These are phyloP conservation scores for Drosophila tripunctata DNA, from an alignment of 2,888 invertebrate genomes.

Conservation along the genomic window DNA sequence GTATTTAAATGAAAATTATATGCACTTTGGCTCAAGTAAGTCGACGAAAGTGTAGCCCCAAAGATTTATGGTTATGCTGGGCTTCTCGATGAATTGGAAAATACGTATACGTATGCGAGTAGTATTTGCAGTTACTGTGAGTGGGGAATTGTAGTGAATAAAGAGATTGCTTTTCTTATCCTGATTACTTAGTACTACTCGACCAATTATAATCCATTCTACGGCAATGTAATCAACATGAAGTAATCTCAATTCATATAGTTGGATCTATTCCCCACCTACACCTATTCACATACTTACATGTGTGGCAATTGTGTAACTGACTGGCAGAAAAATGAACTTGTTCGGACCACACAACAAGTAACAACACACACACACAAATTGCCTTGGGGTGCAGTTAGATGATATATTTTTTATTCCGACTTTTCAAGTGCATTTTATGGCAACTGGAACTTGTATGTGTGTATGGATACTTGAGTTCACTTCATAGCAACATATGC, in stretches of 20 bases:
- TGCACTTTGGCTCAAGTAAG: slow-evolving; percentile 55
- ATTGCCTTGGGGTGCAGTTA: slow-evolving; percentile 56
- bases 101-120: slow-evolving; percentile 22
- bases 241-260: slow-evolving; percentile 53
- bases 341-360: slow-evolving; percentile 44
- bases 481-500: slow-evolving; percentile 68
- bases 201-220: slow-evolving; percentile 61
- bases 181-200: slow-evolving; percentile 18
- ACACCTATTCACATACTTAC: slow-evolving; percentile 13
- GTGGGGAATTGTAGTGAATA: slow-evolving; percentile 1
- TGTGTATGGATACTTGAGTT: slow-evolving; percentile 50
- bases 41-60: slow-evolving; percentile 41
- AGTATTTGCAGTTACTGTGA: slow-evolving; percentile 12
- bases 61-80: slow-evolving; percentile 64
- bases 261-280: background rate
- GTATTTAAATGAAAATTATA: slow-evolving; percentile 77
- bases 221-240: slow-evolving; percentile 50
- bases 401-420: slow-evolving; percentile 23
- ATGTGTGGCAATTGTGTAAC: slow-evolving; percentile 53
- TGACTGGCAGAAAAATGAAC: slow-evolving; percentile 68
- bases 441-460: slow-evolving; percentile 49
- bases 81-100: slow-evolving; percentile 59
- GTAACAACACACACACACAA: slow-evolving; percentile 15
- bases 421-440: slow-evolving; percentile 54
- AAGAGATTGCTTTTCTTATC: slow-evolving; percentile 29